Evolutionary conservation across 1,140 invertebrate species (phyloP), one percentile per base, ranked within the genome.

Genomic region (Macrobrachium rosenbergii): DNA sequence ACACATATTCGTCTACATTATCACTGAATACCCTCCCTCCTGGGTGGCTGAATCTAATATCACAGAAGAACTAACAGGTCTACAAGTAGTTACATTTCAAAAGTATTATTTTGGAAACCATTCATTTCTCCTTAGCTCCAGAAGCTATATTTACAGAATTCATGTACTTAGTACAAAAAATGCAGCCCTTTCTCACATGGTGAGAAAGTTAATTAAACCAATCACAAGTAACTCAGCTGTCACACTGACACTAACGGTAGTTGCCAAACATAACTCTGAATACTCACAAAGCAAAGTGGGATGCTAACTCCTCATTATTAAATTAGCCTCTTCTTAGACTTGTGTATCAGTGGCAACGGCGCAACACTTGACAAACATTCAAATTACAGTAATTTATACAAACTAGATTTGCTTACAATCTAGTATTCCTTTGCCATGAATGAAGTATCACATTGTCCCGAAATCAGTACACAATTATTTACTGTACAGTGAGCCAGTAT

Each of bases 401-500:
- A 82, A 83, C 82, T 83, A 83, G 69, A 83, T 76, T 76, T 75
- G 60, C 69, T 76, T 62, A 83, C 52, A 37, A 72, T 83, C 81
- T 83, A 83, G 81, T 75, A 83, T 83, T 73, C 81, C 82, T 83
- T 83, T 83, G 82, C 82, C 82, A 83, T 83, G 82, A 83, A 75
- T 83, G 72, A 83, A 83, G 82, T 83, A 83, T 73, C 67, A 75
- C 69, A 83, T 83, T 73, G 69, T 73, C 67, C 67, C 69, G 75
- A 75, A n/a, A n/a, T 72, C 82, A 75, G 58, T 52, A 72, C 43
- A n/a, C 28, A 28, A 73, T 7, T 37, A 58, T n/a, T 23, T 59
- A 17, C 12, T 75, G 82, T 76, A 45, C 11, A 62, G 69, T 73
- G 37, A 59, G 58, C 23, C 79, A 75, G 67, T 60, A 58, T 16